Evolutionary conservation across 92 coral and sea anemone species (phyloP).

Genomic region (Scolanthus callimorphus): DNA sequence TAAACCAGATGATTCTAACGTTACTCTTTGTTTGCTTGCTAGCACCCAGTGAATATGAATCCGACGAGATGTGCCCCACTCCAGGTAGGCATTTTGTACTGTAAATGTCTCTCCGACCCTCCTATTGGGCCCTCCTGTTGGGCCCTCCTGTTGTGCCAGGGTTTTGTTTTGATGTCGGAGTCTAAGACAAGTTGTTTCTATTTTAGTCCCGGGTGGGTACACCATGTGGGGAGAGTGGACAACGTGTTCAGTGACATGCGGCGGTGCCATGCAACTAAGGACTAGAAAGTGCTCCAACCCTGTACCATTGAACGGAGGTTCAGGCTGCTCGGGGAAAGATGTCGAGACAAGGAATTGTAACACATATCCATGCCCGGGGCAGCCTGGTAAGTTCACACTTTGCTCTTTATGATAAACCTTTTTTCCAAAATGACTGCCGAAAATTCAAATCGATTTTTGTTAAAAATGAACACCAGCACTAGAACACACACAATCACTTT

Average conservation of each 20-base stretch:
- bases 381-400: too few species aligned
- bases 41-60: constrained; percentile 54
- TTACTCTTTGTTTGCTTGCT: background rate
- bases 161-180: too few species aligned
- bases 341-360: constrained; percentile 74
- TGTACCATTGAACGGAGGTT: constrained; percentile 88
- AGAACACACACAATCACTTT: too few species aligned
- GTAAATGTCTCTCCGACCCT: too few species aligned
- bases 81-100: constrained; percentile 44
- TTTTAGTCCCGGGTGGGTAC: constrained; percentile 85
- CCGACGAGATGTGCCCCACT: constrained; percentile 87
- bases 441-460: too few species aligned
- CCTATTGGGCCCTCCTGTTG: background rate
- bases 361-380: constrained; percentile 85
- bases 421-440: too few species aligned
- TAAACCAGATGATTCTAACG: too few species aligned
- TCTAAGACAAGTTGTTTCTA: too few species aligned
- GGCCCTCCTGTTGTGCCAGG: too few species aligned
- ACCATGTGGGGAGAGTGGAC: constrained; percentile 82
- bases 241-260: constrained; percentile 87
- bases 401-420: too few species aligned
- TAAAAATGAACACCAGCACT: too few species aligned
- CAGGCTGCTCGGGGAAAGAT: constrained; percentile 88
- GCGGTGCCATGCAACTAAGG: constrained; percentile 81
- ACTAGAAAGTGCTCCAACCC: constrained; percentile 87